Evolutionary conservation across 2,113 vertebrate genomes (phyloP).

Genomic region (Abramis brama): DNA sequence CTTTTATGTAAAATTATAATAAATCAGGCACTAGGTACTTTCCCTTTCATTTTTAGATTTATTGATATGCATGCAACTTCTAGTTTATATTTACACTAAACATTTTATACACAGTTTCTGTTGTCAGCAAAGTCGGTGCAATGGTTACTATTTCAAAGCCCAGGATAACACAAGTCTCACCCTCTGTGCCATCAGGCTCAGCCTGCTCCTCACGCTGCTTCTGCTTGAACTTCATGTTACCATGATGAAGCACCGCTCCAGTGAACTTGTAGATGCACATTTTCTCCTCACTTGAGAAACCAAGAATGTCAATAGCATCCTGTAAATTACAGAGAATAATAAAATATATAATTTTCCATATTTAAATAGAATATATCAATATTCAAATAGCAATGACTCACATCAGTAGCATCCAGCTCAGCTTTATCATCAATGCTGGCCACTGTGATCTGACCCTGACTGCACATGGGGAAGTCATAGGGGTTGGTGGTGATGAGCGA

Average conservation of each 20-base stretch:
- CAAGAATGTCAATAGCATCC: constrained; percentile 54
- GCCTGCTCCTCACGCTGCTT: constrained; percentile 83
- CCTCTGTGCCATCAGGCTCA: constrained; percentile 77
- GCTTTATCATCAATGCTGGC: constrained; percentile 85
- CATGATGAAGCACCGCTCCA: constrained; percentile 77
- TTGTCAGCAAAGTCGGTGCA: too few relatives aligned
- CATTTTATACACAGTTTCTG: too few relatives aligned
- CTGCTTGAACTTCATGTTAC: constrained; percentile 83
- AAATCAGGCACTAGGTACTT: too few relatives aligned
- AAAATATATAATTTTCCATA: neutral
- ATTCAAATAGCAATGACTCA: constrained; percentile 63
- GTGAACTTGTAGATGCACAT: constrained; percentile 51
- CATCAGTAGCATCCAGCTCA: constrained; percentile 86
- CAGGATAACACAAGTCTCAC: constrained; percentile 47
- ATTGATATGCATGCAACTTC: too few relatives aligned
- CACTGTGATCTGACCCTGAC: constrained; percentile 84
- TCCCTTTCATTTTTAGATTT: too few relatives aligned
- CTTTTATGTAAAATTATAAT: too few relatives aligned
- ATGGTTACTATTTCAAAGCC: too few relatives aligned
- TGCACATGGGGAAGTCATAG: constrained; percentile 81
- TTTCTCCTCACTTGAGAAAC: constrained; percentile 44
- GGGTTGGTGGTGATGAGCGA: constrained; percentile 82
- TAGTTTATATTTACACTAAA: too few relatives aligned
- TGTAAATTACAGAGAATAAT: constrained; percentile 12
- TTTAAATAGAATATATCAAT: neutral